phyloP scores from a whole-genome alignment of 2,888 invertebrate genomes.

The Lithosia quadra region DNA sequence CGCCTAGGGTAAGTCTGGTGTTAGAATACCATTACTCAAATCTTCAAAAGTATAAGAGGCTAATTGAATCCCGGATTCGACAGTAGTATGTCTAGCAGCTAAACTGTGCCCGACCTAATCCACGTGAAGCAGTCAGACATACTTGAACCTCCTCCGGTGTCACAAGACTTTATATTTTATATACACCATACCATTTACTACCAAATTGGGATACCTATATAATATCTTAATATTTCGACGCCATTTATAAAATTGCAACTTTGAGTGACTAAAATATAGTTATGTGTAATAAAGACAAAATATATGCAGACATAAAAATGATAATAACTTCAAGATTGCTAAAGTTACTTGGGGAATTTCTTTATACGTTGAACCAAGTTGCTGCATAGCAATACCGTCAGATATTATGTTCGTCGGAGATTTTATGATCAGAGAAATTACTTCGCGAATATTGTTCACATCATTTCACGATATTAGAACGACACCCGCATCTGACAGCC shows the following conservation, averaged over 20 bases:
- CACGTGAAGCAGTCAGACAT: too few relatives aligned
- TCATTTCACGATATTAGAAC: constrained; percentile 46
- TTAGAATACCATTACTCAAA: too few relatives aligned
- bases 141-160: too few relatives aligned
- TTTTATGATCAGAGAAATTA: constrained; percentile 52
- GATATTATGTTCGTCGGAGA: constrained; percentile 40
- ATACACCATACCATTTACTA: not conserved
- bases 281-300: constrained; percentile 31
- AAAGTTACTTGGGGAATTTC: constrained; percentile 52
- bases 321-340: constrained; percentile 45
- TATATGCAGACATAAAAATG: constrained; percentile 23
- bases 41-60: too few relatives aligned
- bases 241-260: not conserved
- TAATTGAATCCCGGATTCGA: too few relatives aligned
- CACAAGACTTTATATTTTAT: too few relatives aligned
- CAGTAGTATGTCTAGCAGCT: too few relatives aligned
- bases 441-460: constrained; percentile 53
- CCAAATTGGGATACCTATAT: not conserved
- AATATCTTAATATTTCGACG: not conserved
- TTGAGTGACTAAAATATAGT: not conserved
- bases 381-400: constrained; percentile 44
- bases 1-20: too few relatives aligned
- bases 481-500: constrained; percentile 37
- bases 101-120: too few relatives aligned
- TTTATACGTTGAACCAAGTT: constrained; percentile 45